These are phyloP conservation scores for Bombus breviceps DNA, from an alignment of 1,140 invertebrate genomes.

Conservation along the genomic window DNA sequence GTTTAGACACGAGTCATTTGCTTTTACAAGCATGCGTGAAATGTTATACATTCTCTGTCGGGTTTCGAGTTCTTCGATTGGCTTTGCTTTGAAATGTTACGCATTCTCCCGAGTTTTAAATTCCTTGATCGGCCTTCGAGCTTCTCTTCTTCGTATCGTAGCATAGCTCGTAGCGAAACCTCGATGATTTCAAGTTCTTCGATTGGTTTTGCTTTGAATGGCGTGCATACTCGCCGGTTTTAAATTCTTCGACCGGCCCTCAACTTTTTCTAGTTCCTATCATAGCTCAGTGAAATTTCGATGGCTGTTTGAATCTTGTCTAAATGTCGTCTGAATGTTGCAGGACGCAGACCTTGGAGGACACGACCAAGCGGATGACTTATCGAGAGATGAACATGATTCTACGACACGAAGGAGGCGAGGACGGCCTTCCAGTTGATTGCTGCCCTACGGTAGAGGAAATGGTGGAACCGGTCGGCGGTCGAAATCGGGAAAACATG, in stretches of 20 bases:
- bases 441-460: slow-evolving; percentile 91
- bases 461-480: slow-evolving; percentile 90
- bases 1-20: slow-evolving; percentile 42
- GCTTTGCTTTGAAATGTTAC: too few relatives aligned
- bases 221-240: too few relatives aligned
- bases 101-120: not conserved
- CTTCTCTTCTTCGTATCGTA: too few relatives aligned
- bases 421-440: slow-evolving; percentile 84
- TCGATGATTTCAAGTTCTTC: too few relatives aligned
- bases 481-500: slow-evolving; percentile 87
- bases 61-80: not conserved
- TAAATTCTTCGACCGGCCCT: too few relatives aligned
- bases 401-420: slow-evolving; percentile 84
- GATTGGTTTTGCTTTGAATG: too few relatives aligned
- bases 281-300: not conserved
- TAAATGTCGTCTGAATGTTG: not conserved
- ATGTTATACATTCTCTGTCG: slow-evolving; percentile 7
- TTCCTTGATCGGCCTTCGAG: not conserved
- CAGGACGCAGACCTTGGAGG: slow-evolving; percentile 73
- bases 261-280: too few relatives aligned
- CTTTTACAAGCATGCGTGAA: slow-evolving; percentile 20
- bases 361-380: slow-evolving; percentile 72
- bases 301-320: not conserved
- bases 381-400: slow-evolving; percentile 86
- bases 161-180: too few relatives aligned